Conservation (phyloP, 2,113 vertebrate genomes). For the Jaculus jaculus region DNA sequence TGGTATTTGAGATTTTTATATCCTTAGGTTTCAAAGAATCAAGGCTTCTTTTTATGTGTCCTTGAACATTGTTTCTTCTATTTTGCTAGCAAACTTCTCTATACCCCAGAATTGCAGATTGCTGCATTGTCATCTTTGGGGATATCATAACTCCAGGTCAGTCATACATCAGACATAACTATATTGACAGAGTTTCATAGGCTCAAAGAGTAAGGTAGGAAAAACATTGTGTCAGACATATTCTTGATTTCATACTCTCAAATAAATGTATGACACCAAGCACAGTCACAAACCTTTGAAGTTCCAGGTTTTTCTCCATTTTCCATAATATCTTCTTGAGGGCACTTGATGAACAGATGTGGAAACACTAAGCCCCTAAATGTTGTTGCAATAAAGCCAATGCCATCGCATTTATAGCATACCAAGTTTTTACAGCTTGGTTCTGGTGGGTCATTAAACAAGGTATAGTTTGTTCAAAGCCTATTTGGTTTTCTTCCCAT, state of each 20-base stretch:
- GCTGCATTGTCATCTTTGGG: slow-evolving; percentile 29
- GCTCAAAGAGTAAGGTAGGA: neutral
- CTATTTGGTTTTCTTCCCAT: slow-evolving; percentile 51
- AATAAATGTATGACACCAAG: neutral
- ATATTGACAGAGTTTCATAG: neutral
- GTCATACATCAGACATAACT: neutral
- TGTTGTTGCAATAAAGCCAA: neutral
- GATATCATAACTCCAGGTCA: neutral
- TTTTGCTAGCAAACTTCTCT: neutral
- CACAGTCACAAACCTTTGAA: slow-evolving; percentile 43
- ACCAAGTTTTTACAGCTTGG: slow-evolving; percentile 5
- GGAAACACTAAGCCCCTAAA: neutral
- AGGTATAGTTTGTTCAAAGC: slow-evolving; percentile 28
- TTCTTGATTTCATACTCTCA: neutral
- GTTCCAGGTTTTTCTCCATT: neutral
- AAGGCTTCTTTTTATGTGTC: slow-evolving; percentile 2
- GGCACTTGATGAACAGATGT: neutral
- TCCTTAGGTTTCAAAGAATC: slow-evolving; percentile 43
- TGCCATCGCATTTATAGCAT: neutral
- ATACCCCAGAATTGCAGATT: neutral
- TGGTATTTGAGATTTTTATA: neutral
- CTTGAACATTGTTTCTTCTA: slow-evolving; percentile 9
- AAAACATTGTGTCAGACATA: neutral
- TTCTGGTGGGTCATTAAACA: neutral
- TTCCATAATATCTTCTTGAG: slow-evolving; percentile 18